Evolutionary conservation across 1,140 invertebrate genomes (phyloP), one percentile per base, ranked within the genome.

Genomic region (Zaprionus inermis): DNA sequence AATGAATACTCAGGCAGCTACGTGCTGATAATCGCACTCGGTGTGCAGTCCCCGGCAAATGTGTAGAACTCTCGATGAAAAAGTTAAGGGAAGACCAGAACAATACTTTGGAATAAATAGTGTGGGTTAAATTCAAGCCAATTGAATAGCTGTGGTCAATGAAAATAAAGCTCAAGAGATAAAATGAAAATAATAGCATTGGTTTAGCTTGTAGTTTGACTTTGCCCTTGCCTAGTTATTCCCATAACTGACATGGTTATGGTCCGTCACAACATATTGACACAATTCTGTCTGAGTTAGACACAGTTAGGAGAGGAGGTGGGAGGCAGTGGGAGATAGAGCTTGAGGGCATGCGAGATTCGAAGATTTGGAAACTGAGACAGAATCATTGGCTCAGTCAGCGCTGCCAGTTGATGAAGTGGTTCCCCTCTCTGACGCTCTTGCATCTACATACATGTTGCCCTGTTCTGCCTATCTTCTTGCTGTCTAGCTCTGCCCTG

Each of bases 1-100:
- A 69, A 79, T 76, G 82, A 70, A 88, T 55, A 49, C 67, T 77
- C 78, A 73, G 69, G 70, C 61, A 67, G 64, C 64, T 64, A 81
- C 79, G 82, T 85, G 82, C 66, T 70, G 75, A 78, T 81, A 72
- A 81, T 81, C 74, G 74, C 81, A 82, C 80, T 73, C 59, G 64
- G 28, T 36, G 52, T 5, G 22, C 38, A 16, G 38, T 16, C n/a
- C 14, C 38, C 7, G 38, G 38, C n/a, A 18, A 18, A 20, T 16
- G 16, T 20, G 52, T 72, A 72, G 41, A 44, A 61, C 44, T 66
- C 54, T 58, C 34, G 52, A 24, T 41, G 22, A 5, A 44, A 16
- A 49, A 36, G 30, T 4, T 5, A 6, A 32, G 18, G 44, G 14
- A n/a, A 44, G 11, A 20, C 11, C 18, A 14, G 20, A n/a, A 1